Percentiles rank a stretch among this genome's conserved stretches.
These are phyloP conservation scores for Pteropus rufus DNA, from an alignment of 2,797 vertebrate genomes.

Conservation along the genomic window DNA sequence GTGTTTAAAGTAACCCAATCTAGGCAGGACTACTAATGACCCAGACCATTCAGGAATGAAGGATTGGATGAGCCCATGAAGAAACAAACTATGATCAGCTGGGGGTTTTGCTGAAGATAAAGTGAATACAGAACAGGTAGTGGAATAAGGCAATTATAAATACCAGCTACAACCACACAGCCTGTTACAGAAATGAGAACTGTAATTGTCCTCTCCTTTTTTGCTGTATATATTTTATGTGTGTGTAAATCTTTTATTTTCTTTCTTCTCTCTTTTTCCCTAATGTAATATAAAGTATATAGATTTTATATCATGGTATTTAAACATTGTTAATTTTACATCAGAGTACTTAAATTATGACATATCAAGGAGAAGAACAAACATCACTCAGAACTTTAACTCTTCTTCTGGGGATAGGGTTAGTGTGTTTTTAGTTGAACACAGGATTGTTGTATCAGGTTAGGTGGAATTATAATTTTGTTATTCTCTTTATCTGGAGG, in stretches of 20 bases:
- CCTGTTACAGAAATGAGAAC: not conserved
- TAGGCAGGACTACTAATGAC: not conserved
- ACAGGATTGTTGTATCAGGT: not conserved
- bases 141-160: not conserved
- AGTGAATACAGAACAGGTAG: not conserved
- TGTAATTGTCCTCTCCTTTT: not conserved
- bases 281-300: not conserved
- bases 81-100: not conserved
- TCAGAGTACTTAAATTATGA: not conserved
- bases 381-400: not conserved
- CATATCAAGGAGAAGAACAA: no score
- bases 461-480: not conserved
- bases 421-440: not conserved
- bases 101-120: not conserved
- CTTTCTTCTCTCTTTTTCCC: not conserved
- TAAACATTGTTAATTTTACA: not conserved
- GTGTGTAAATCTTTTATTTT: not conserved
- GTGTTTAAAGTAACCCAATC: not conserved
- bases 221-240: not conserved
- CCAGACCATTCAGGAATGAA: not conserved
- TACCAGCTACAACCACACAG: no score
- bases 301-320: not conserved
- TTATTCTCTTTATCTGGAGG: not conserved
- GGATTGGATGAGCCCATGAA: not conserved
- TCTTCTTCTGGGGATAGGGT: not conserved